Evolutionary conservation across 2,797 vertebrate genomes (phyloP).

Genomic region (Pantherophis alleghaniensis): DNA sequence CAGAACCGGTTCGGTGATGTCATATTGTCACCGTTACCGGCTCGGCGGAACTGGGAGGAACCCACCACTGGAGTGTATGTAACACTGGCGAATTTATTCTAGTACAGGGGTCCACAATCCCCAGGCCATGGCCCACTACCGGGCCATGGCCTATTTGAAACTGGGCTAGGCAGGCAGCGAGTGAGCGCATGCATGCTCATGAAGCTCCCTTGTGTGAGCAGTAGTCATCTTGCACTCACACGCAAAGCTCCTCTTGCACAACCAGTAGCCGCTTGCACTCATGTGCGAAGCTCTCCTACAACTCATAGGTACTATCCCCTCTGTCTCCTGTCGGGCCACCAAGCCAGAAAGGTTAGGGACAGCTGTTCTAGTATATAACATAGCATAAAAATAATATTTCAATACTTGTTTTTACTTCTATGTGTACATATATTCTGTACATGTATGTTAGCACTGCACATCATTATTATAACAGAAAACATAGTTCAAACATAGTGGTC

Average conservation of each 20-base stretch:
- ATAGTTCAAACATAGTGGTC: not conserved
- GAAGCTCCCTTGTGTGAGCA: not conserved
- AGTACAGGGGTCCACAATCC: not conserved
- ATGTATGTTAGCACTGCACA: not conserved
- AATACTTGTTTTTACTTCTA: not conserved
- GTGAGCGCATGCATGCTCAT: not conserved
- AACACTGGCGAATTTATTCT: not conserved
- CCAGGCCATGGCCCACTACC: no score
- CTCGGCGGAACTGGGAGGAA: no score
- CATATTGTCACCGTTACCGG: no score
- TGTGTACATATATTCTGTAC: not conserved
- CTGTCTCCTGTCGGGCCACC: accelerated
- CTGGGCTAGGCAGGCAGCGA: accelerated
- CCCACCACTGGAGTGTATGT: no score
- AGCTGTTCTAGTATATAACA: not conserved
- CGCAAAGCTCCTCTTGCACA: not conserved
- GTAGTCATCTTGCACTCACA: not conserved
- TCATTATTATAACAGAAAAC: not conserved
- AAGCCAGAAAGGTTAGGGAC: not conserved
- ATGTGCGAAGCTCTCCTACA: not conserved
- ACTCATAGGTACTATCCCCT: not conserved
- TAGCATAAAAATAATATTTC: not conserved
- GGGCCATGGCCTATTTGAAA: not conserved
- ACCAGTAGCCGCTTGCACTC: not conserved
- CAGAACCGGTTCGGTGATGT: no score